These are phyloP conservation scores for Tetheella fluctuosa DNA, from an alignment of 2,888 invertebrate species.

Conservation along the genomic window DNA sequence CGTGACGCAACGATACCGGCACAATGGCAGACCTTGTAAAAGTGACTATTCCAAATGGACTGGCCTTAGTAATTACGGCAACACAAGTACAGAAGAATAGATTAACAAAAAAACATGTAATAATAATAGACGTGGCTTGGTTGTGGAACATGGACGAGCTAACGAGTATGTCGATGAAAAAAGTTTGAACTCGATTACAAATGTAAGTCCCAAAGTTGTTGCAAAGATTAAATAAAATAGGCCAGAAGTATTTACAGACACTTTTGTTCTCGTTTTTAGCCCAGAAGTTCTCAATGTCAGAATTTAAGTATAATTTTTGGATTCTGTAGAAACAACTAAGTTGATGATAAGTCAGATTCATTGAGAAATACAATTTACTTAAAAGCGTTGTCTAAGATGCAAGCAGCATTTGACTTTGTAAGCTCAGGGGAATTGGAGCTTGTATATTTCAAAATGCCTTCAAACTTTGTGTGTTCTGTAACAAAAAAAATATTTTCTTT, in stretches of 20 bases:
- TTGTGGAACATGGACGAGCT: conserved; percentile 29
- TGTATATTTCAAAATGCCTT: neutral
- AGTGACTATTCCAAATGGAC: conserved; percentile 53
- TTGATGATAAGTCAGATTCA: neutral
- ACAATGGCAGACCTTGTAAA: conserved; percentile 65
- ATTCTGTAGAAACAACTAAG: neutral
- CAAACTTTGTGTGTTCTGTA: too few species aligned
- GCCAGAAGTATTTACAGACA: neutral
- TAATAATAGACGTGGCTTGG: conserved; percentile 47
- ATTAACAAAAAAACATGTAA: conserved; percentile 55
- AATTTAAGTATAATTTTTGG: neutral
- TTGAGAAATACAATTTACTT: neutral
- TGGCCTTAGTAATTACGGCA: conserved; percentile 56
- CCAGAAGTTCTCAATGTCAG: neutral
- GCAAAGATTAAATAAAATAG: neutral
- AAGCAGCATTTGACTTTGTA: neutral
- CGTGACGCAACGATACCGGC: conserved; percentile 60
- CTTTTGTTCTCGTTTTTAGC: neutral
- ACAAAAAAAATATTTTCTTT: too few species aligned
- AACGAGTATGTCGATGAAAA: conserved; percentile 22
- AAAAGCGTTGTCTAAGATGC: neutral
- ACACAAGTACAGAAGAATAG: conserved; percentile 49
- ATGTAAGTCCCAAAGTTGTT: conserved; percentile 1
- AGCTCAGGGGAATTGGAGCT: neutral
- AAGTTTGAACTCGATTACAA: conserved; percentile 24